phyloP scores from a whole-genome alignment of 2,797 vertebrate species.

The Kryptolebias ocellatus region DNA sequence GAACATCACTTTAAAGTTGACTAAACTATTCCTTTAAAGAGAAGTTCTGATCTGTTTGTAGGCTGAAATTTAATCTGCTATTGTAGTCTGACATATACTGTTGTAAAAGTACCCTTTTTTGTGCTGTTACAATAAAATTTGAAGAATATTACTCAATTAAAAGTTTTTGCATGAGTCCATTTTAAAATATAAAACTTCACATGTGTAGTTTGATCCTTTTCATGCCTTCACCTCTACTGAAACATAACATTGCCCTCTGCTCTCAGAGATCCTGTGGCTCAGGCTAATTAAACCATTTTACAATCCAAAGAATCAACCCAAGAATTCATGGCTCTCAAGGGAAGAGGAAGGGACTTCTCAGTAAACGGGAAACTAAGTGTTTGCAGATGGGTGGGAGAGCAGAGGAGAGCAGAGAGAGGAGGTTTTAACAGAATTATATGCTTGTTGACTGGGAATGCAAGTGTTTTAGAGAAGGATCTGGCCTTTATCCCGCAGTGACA shows the following conservation, averaged over 20 bases:
- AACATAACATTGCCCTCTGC: not conserved
- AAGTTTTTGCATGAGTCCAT: constrained; percentile 40
- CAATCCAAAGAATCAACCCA: not conserved
- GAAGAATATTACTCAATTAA: constrained; percentile 42
- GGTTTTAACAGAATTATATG: not conserved
- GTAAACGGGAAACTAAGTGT: constrained; percentile 4
- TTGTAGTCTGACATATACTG: not conserved
- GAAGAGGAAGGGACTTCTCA: not conserved
- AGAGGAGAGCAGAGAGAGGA: not conserved
- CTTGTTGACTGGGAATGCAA: constrained; percentile 4
- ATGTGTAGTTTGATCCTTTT: constrained; percentile 18
- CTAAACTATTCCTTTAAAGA: too few relatives aligned
- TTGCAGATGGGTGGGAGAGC: constrained; percentile 4
- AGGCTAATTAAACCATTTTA: constrained; percentile 38
- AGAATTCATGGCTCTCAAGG: constrained; percentile 2
- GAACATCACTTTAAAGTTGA: too few relatives aligned
- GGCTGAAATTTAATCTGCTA: too few relatives aligned
- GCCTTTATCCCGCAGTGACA: not conserved
- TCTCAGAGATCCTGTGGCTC: not conserved
- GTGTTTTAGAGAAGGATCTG: not conserved
- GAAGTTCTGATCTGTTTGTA: not conserved
- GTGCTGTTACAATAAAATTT: constrained; percentile 4
- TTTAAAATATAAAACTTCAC: constrained; percentile 25
- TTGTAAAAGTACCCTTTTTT: not conserved
- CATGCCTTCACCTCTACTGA: constrained; percentile 21